Base-by-base conservation (phyloP, 2,797 vertebrate species). In the Gadopsis bispinosus region DNA sequence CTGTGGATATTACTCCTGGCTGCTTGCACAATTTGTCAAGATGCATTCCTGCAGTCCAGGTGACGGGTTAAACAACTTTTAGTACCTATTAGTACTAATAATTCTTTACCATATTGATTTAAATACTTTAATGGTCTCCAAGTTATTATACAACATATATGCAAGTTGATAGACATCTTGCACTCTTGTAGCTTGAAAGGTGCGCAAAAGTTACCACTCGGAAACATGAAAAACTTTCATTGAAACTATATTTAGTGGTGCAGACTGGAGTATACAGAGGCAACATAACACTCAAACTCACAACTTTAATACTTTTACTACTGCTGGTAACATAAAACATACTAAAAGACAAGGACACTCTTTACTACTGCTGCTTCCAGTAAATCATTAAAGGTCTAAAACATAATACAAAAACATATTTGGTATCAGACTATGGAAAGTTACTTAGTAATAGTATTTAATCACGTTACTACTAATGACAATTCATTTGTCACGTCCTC, bases 371-470 rank as follows among this genome's bases (percentile, higher is more conserved):
- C 61, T 39, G 51, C 58, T 41, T n/a, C 17, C 43, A 19, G 62
- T 59, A 56, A 82, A 75, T 75, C 53, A 74, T 50, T 47, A 22
- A 51, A 74, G 41, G n/a, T 11, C 51, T 56, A 10, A 73, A 53
- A 56, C 26, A 12, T 16, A 45, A 10, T 9, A 48, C 39, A 12
- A 43, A 47, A 29, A 66, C 5, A 7, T 22, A 10, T 39, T 67
- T 55, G 20, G 54, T 70, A 39, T 39, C 33, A 59, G 17, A 61
- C 45, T 22, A 2, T 20, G 37, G 35, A 26, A 59, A 31, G 51
- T 56, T 67, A 48, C 54, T 64, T 16, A 26, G 35, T 56, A 47
- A 9, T 45, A 50, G 20, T 16, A 65, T 58, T 31, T 61, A 55
- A 26, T 33, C 22, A 4, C 13, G 59, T 64, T 7, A 39, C 22